Evolutionary conservation across 53 echinoderm and acorn worm species (phyloP).

Genomic region (Pentamera pediparva): DNA sequence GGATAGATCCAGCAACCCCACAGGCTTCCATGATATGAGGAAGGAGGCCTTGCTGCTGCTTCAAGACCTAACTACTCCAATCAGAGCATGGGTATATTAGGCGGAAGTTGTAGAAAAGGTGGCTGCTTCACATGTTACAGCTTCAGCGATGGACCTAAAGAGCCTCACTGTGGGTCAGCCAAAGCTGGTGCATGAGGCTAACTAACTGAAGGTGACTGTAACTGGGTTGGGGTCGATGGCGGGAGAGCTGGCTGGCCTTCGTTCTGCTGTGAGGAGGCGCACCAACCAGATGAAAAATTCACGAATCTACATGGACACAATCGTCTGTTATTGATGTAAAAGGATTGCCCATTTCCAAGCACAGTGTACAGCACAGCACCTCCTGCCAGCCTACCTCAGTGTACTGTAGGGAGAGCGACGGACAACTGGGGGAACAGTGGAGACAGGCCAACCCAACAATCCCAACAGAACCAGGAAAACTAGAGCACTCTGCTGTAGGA

Average conservation of each 20-base stretch:
- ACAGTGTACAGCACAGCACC: neutral
- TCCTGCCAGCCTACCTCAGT: too few relatives aligned
- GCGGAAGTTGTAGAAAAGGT: neutral
- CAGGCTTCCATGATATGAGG: conserved; percentile 25
- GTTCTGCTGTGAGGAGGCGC: neutral
- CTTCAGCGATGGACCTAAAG: neutral
- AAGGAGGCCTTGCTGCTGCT: conserved; percentile 27
- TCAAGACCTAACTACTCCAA: neutral
- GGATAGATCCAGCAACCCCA: too few relatives aligned
- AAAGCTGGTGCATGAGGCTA: neutral
- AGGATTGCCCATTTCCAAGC: neutral
- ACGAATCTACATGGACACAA: neutral
- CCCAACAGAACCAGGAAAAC: too few relatives aligned
- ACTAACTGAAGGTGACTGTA: neutral
- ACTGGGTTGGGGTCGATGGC: neutral
- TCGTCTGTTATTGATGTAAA: neutral
- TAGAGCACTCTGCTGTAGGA: too few relatives aligned
- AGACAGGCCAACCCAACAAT: too few relatives aligned
- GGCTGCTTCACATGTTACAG: neutral
- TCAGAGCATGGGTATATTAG: neutral
- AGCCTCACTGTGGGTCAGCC: neutral
- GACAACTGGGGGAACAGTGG: too few relatives aligned
- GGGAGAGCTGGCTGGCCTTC: neutral
- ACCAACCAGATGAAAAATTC: neutral
- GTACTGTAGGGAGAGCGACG: too few relatives aligned